A percentile compares a stretch with the other conserved stretches of the same genome.
Conservation (phyloP, 1,140 invertebrate species). For the Platorchestia sp. region DNA sequence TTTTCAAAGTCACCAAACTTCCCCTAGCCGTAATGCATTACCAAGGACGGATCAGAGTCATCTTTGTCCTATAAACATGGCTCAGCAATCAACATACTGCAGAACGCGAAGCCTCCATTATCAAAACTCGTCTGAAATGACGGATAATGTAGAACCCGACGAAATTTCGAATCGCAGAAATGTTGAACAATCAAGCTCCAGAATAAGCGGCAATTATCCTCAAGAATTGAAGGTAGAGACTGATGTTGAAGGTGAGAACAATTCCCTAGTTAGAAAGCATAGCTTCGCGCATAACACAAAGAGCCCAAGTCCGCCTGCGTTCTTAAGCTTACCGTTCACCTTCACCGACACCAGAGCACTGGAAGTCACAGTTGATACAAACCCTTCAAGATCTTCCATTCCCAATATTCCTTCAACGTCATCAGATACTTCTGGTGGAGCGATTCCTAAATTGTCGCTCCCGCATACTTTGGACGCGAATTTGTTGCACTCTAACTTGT, state of each 20-base stretch:
- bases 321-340: slow-evolving; percentile 28
- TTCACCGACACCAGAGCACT: slow-evolving; percentile 17
- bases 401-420: not conserved
- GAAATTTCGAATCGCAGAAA: not conserved
- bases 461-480: not conserved
- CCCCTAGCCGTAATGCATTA: not conserved
- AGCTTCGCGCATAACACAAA: not conserved
- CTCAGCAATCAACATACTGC: not conserved
- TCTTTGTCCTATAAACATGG: not conserved
- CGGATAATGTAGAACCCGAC: not conserved
- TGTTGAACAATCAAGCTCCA: not conserved
- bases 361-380: slow-evolving; percentile 17
- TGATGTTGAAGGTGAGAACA: not conserved
- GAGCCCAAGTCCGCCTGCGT: not conserved
- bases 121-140: not conserved
- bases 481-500: not conserved
- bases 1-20: not conserved
- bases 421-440: not conserved
- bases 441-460: not conserved
- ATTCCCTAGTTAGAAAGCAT: not conserved
- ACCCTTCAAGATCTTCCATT: not conserved
- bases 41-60: not conserved
- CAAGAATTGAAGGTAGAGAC: not conserved
- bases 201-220: not conserved
- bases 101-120: slow-evolving; percentile 5